phyloP scores from a whole-genome alignment of 2,797 vertebrate genomes.

The Pampus argenteus region DNA sequence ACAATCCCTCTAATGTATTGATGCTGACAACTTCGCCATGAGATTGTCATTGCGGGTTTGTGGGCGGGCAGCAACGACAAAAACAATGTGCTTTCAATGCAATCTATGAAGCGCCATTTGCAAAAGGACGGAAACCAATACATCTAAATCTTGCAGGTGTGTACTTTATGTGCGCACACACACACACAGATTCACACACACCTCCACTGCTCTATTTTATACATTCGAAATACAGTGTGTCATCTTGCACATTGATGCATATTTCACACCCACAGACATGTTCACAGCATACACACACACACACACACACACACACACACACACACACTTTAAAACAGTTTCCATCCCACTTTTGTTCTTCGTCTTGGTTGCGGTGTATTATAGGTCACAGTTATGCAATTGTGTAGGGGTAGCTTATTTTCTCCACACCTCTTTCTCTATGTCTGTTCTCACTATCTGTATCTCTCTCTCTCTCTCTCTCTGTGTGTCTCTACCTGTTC shows the following conservation, averaged over 20 bases:
- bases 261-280: constrained; percentile 68
- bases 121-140: constrained; percentile 70
- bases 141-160: constrained; percentile 73
- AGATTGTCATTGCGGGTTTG: constrained; percentile 69
- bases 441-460: constrained; percentile 9
- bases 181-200: constrained; percentile 45
- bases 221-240: constrained; percentile 65
- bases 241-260: constrained; percentile 62
- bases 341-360: constrained; percentile 78
- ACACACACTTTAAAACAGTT: constrained; percentile 57
- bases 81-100: constrained; percentile 66
- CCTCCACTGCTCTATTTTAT: constrained; percentile 65
- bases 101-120: constrained; percentile 56
- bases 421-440: constrained; percentile 46
- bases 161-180: constrained; percentile 18
- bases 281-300: constrained; percentile 7
- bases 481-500: background rate
- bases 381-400: constrained; percentile 79
- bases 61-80: constrained; percentile 63
- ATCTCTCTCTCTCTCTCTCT: constrained; percentile 1
- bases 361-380: constrained; percentile 66
- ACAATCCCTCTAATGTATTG: constrained; percentile 71
- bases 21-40: constrained; percentile 76
- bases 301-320: constrained; percentile 66
- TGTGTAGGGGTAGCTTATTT: constrained; percentile 80